Evolutionary conservation across 2,797 vertebrate species (phyloP).

Genomic region (Astyanax mexicanus): DNA sequence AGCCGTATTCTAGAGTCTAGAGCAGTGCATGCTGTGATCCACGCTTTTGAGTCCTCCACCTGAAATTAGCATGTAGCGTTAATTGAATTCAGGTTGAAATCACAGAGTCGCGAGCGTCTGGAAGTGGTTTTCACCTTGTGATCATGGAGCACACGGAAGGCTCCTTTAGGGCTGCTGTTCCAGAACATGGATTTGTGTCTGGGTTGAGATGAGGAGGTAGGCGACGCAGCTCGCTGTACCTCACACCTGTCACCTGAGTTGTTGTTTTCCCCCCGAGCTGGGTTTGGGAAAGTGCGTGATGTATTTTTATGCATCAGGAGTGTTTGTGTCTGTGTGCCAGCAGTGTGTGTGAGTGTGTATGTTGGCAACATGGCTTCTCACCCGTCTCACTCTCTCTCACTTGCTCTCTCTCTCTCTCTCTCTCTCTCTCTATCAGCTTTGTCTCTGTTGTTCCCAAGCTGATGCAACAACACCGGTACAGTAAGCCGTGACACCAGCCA

Average conservation of each 20-base stretch:
- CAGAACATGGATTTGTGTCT: conserved; percentile 7
- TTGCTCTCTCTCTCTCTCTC: too few species aligned
- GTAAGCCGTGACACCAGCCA: not conserved
- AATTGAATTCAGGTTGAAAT: conserved; percentile 17
- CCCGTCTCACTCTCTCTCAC: too few species aligned
- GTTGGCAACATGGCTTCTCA: not conserved
- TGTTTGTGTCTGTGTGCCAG: not conserved
- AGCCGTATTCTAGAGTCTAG: too few species aligned
- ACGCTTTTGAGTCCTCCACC: not conserved
- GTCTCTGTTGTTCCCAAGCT: conserved; percentile 13
- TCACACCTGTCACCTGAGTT: conserved; percentile 11
- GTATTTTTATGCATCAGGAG: conserved; percentile 12
- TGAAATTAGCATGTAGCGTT: conserved; percentile 2
- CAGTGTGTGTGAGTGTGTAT: too few species aligned
- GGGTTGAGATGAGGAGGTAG: not conserved
- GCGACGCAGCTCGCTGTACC: not conserved
- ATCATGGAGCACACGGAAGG: not conserved
- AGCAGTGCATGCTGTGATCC: too few species aligned
- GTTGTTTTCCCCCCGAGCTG: conserved; percentile 2
- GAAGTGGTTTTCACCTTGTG: conserved; percentile 1
- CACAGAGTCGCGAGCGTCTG: not conserved
- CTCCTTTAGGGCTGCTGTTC: conserved; percentile 2
- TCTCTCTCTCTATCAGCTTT: conserved; percentile 14
- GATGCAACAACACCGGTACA: conserved; percentile 24
- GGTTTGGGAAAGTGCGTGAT: not conserved